Evolutionary conservation across 2,888 invertebrate species (phyloP).

Genomic region (Vandiemenella viatica): DNA sequence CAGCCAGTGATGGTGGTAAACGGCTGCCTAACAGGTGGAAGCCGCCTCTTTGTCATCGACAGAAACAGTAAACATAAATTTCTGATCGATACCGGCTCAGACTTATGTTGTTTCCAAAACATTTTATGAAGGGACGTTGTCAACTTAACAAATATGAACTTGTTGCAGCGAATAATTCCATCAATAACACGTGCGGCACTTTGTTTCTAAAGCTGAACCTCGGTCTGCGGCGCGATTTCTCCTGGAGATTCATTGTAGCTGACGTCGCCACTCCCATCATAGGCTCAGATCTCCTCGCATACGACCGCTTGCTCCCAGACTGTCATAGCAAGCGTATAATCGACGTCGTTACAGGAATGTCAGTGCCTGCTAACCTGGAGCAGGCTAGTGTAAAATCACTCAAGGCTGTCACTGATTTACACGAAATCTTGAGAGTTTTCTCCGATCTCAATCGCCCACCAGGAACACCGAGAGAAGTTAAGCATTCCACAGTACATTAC

Average conservation of each 20-base stretch:
- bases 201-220: background rate
- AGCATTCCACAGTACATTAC: background rate
- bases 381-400: background rate
- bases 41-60: background rate
- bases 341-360: no score
- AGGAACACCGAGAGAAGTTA: background rate
- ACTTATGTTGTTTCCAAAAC: background rate
- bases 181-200: background rate
- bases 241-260: background rate
- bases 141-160: background rate
- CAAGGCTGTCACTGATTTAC: constrained; percentile 10
- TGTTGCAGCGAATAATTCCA: background rate
- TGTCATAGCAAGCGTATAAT: no score
- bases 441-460: background rate
- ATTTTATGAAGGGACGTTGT: background rate
- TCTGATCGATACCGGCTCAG: background rate
- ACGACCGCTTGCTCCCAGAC: no score
- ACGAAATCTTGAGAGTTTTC: background rate
- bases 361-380: no score
- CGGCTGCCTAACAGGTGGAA: background rate
- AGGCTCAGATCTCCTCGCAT: no score
- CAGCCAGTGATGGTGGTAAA: background rate
- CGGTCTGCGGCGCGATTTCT: background rate
- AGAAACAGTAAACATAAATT: background rate
- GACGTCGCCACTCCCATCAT: background rate